Base-by-base conservation (phyloP, 2,888 invertebrate species). In the Limenitis camilla region DNA sequence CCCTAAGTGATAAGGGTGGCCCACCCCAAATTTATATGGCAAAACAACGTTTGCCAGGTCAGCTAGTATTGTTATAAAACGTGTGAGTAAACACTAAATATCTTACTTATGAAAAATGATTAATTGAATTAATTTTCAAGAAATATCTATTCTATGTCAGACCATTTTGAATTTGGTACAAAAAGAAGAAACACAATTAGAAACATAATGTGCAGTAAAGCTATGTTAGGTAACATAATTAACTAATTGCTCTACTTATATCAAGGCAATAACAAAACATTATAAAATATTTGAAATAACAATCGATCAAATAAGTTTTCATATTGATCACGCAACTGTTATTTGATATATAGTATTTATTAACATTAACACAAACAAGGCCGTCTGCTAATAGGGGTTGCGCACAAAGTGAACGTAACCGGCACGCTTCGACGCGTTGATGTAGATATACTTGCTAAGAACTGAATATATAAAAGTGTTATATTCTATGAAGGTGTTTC, bases 331-430 rank as follows among this genome's bases (percentile, higher is more conserved):
- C 55, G 58, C 54, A 54, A 57, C 44, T 9, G 44, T 33, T 40
- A 51, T 40, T 45, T 53, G 40, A 49, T 53, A 44, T 44, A 32
- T 45, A 5, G 36, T 45, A 45, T 45, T 45, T 45, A 45, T 45
- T 45, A 45, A 59, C 36, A 45, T 45, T 45, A 45, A 59, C 36
- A 48, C 56, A 56, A 60, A 60, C 60, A 61, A 59, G 61, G 59
- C 60, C 59, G 56, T 40, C 52, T 50, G 55, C 40, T 53, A 52
- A 76, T 69, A 74, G 71, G 74, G 78, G 77, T 77, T 77, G 73
- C 67, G 65, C 63, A 71, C 64, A 65, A 81, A 86, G 85, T 84
- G 84, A 87, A 86, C 81, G 86, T 78, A 79, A 73, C 67, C 61
- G 66, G 56, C 68, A 79, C 73, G 80, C 73, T 77, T 69, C 75